Evolutionary conservation across 2,888 invertebrate species (phyloP), one percentile per base, ranked within the genome.

Genomic region (Erebia epiphron): DNA sequence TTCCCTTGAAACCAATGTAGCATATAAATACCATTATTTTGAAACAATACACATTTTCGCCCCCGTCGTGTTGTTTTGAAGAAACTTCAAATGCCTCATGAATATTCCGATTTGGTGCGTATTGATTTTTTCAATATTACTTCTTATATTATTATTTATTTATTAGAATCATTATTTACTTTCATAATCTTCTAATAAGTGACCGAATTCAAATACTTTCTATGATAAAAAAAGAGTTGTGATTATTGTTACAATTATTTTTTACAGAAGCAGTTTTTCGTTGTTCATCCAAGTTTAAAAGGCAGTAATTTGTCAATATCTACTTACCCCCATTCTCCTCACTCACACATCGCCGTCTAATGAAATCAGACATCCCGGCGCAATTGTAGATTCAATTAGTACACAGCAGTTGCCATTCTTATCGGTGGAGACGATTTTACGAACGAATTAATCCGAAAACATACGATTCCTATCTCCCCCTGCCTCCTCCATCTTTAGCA

Each of bases 401-500:
- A 92, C 87, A 89, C 88, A 90, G 88, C 89, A 86, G 85, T 91
- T 89, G 89, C 92, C 88, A 91, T 93, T 93, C 92, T 93, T 93
- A 93, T 92, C 91, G 89, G 85, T 80, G 86, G 89, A 89, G 92
- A 92, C 92, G 92, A 93, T 93, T 93, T 93, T 90, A 92, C 92
- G 92, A 93, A 91, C 91, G 92, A 93, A 93, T 93, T 92, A 92
- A 92, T 92, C 90, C 91, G 90, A 92, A 93, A 93, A 92, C 92
- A 92, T 91, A 92, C 91, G 92, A 92, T 90, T 89, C 83, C 85
- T 89, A 91, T 91, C 91, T 90, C 88, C 92, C 89, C 86, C 84
- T 81, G 78, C 80, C 86, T 82, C 84, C 85, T 85, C 83, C 82
- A 77, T 81, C 84, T 84, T 80, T 79, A 79, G 79, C 54, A 54